Evolutionary conservation across 2,113 vertebrate genomes (phyloP).

Genomic region (Turdus rufiventris): DNA sequence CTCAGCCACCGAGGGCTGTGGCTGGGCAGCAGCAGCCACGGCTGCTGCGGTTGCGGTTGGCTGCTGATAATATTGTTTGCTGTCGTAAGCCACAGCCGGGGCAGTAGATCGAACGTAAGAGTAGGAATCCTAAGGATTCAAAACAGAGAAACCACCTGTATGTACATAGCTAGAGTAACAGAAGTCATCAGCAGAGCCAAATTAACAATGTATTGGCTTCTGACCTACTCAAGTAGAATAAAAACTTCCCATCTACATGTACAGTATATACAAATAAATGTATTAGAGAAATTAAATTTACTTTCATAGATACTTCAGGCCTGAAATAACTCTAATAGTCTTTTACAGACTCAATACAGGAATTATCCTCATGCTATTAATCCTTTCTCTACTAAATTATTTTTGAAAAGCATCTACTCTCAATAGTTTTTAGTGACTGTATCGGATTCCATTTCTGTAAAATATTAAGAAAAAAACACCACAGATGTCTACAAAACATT

Average conservation of each 20-base stretch:
- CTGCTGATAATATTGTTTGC: slow-evolving; percentile 97
- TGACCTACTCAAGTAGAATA: not conserved
- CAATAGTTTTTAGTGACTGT: not conserved
- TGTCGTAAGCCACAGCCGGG: slow-evolving; percentile 91
- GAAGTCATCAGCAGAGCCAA: not conserved
- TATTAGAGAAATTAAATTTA: not conserved
- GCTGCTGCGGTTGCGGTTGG: slow-evolving; percentile 85
- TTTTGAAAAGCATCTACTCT: not conserved
- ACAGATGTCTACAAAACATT: not conserved
- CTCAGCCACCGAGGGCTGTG: slow-evolving; percentile 91
- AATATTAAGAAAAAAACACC: not conserved
- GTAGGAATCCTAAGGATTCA: slow-evolving; percentile 85
- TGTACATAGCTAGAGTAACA: not conserved
- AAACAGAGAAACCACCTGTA: not conserved
- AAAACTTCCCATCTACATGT: not conserved
- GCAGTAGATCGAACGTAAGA: slow-evolving; percentile 94
- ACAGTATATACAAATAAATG: not conserved
- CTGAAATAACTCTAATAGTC: not conserved
- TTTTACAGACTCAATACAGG: not conserved
- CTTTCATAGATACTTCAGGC: not conserved
- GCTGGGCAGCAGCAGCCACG: slow-evolving; percentile 85
- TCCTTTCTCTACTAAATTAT: not conserved
- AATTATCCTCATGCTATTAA: not conserved
- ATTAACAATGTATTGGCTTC: not conserved
- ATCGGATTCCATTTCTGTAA: not conserved